phyloP scores from a whole-genome alignment of 2,888 invertebrate genomes.

The Odontomyia ornata region DNA sequence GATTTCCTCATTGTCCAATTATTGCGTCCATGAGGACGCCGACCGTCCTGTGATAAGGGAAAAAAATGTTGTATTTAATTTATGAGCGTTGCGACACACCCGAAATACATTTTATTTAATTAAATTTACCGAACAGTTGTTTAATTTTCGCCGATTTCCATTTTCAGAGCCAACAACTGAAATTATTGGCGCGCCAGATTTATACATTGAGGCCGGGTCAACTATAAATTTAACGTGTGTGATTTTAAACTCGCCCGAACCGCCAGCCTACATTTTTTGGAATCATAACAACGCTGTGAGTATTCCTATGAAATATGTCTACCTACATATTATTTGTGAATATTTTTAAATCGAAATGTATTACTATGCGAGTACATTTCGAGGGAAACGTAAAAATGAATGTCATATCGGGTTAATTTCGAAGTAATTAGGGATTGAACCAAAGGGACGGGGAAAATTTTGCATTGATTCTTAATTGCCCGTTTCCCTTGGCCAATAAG shows the following conservation, averaged over 20 bases:
- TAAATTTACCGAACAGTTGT: neutral
- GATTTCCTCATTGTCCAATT: neutral
- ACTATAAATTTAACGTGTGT: conserved; percentile 95
- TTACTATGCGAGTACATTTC: no score
- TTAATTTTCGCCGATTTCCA: conserved; percentile 22
- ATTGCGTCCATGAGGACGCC: neutral
- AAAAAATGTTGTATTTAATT: neutral
- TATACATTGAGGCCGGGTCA: conserved; percentile 92
- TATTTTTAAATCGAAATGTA: no score
- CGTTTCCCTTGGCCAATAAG: neutral
- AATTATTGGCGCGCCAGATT: conserved; percentile 89
- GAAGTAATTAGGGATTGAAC: conserved; percentile 52
- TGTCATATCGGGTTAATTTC: neutral
- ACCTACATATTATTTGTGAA: neutral
- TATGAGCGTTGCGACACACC: neutral
- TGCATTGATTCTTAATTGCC: conserved; percentile 22
- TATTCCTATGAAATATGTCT: neutral
- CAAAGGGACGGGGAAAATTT: neutral
- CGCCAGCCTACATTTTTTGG: conserved; percentile 94
- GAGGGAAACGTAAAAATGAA: neutral
- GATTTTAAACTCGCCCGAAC: conserved; percentile 89
- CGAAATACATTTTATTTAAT: conserved; percentile 20
- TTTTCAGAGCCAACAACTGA: conserved; percentile 90
- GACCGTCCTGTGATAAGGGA: neutral
- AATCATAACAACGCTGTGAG: conserved; percentile 92